Evolutionary conservation across 2,888 invertebrate species (phyloP).

Genomic region (Spialia ferax): DNA sequence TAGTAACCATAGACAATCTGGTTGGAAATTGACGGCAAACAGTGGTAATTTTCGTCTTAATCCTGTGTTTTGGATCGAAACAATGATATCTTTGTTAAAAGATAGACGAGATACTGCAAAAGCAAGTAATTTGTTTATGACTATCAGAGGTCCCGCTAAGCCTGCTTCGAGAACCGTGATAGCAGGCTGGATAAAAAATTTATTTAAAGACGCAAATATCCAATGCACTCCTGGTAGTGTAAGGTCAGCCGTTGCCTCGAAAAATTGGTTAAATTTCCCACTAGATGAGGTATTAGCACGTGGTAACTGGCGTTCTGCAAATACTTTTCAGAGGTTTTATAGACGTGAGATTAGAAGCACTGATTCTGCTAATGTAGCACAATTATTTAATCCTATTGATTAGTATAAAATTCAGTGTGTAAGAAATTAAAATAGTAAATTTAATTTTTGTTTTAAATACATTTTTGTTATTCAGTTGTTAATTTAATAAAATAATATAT

Average conservation of each 20-base stretch:
- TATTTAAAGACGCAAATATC: constrained; percentile 1
- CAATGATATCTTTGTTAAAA: background rate
- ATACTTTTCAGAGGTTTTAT: constrained; percentile 4
- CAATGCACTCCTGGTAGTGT: background rate
- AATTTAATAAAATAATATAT: background rate
- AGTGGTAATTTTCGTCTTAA: background rate
- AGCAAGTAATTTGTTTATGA: background rate
- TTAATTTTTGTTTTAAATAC: background rate
- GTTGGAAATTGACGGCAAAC: background rate
- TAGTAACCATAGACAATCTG: background rate
- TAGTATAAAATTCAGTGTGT: background rate
- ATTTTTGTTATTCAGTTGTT: background rate
- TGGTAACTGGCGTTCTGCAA: constrained; percentile 1
- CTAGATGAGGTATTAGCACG: background rate
- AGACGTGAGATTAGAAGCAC: background rate
- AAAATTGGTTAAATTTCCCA: background rate
- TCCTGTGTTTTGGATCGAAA: constrained; percentile 1
- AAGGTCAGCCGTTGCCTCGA: background rate
- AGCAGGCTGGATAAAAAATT: background rate
- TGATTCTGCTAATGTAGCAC: background rate
- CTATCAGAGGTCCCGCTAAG: background rate
- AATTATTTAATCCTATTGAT: constrained; percentile 7
- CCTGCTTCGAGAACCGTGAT: background rate
- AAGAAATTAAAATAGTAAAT: background rate
- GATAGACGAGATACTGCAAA: background rate